phyloP scores from a whole-genome alignment of 30 jellyfish, hydroid and myxozoan genomes.

The Rhopilema esculentum region DNA sequence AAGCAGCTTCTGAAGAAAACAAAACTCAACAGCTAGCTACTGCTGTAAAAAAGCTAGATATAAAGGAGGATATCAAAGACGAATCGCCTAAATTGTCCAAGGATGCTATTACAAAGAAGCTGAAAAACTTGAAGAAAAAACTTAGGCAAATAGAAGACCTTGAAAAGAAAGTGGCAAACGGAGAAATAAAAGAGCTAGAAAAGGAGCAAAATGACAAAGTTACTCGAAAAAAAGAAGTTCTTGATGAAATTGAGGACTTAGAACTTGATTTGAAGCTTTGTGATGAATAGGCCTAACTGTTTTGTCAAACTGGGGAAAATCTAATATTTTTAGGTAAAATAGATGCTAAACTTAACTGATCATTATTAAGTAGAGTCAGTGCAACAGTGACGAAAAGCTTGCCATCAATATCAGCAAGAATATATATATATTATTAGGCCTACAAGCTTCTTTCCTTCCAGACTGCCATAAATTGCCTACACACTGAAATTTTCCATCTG shows the following conservation, averaged over 20 bases:
- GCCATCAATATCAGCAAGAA: no score
- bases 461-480: no score
- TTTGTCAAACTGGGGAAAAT: no score
- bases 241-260: slow-evolving; percentile 87
- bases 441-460: no score
- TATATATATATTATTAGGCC: no score
- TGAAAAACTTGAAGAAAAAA: slow-evolving; percentile 82
- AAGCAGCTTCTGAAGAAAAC: slow-evolving; percentile 1
- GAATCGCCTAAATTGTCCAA: slow-evolving; percentile 1
- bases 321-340: no score
- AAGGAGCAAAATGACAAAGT: slow-evolving; percentile 89
- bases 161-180: slow-evolving; percentile 62
- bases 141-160: slow-evolving; percentile 90
- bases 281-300: no score
- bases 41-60: slow-evolving; percentile 2
- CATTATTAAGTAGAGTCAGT: no score
- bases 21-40: background rate
- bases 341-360: no score
- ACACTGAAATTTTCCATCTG: no score
- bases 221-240: slow-evolving; percentile 51
- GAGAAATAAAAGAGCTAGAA: slow-evolving; percentile 78
- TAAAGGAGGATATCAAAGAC: background rate
- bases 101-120: slow-evolving; percentile 56
- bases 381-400: no score
- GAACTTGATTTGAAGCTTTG: slow-evolving; percentile 68